Conservation (phyloP, 2,888 invertebrate species). For the Lasioglossum malachurum region DNA sequence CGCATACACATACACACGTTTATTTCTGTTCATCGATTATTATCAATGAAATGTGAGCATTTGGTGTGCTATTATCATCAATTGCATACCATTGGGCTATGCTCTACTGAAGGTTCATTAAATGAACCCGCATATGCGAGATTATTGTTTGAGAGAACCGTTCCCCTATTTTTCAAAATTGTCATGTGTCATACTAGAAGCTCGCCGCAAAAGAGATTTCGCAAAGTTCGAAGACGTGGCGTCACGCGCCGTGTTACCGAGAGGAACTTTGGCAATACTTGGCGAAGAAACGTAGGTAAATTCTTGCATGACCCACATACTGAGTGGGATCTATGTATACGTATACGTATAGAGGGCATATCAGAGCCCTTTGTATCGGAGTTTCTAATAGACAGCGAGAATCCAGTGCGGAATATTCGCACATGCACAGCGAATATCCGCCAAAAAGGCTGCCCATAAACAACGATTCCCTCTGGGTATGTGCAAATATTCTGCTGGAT, state of each 20-base stretch:
- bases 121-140: not conserved
- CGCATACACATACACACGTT: no score
- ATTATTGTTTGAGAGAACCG: not conserved
- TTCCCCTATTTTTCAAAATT: not conserved
- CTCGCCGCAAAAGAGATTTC: not conserved
- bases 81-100: not conserved
- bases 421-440: conserved; percentile 5
- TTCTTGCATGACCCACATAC: conserved; percentile 9
- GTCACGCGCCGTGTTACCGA: not conserved
- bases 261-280: not conserved
- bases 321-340: not conserved
- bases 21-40: not conserved
- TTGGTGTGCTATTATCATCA: not conserved
- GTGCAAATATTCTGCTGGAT: not conserved
- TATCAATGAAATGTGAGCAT: not conserved
- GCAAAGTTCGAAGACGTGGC: not conserved
- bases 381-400: conserved; percentile 2
- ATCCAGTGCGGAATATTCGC: conserved; percentile 9
- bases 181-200: not conserved
- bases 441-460: conserved; percentile 4
- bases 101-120: not conserved
- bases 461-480: conserved; percentile 15
- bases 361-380: conserved; percentile 5
- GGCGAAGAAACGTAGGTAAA: conserved; percentile 6
- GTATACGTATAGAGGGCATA: not conserved